Evolutionary conservation across 2,797 vertebrate genomes (phyloP).

Genomic region (Melopsittacus undulatus): DNA sequence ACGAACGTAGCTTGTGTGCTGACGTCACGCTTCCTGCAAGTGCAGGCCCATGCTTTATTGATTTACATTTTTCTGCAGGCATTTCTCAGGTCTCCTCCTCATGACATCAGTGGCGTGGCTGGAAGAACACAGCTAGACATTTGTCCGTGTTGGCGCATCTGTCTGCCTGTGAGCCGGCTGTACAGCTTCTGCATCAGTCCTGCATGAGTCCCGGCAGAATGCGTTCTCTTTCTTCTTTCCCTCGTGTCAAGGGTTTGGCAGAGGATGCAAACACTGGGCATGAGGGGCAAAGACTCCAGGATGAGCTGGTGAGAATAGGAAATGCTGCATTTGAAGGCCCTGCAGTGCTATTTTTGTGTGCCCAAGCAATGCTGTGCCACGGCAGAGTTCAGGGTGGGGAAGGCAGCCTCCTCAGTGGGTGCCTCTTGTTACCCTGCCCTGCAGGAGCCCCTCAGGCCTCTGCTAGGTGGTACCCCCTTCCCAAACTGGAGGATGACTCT

Average conservation of each 20-base stretch:
- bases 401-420: not conserved
- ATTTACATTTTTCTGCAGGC: not conserved
- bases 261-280: accelerated
- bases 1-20: not conserved
- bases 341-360: not conserved
- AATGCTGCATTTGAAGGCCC: not conserved
- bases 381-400: not conserved
- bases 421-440: not conserved
- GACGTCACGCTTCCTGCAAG: not conserved
- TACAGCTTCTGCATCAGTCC: not conserved
- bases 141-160: accelerated
- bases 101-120: not conserved
- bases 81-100: not conserved
- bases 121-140: not conserved
- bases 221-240: not conserved
- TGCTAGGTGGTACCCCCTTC: not conserved
- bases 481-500: not conserved
- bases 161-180: accelerated
- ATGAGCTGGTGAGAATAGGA: not conserved
- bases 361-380: accelerated
- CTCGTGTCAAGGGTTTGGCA: not conserved
- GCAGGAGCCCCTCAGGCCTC: not conserved
- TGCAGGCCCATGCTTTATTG: not conserved
- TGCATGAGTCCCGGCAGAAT: not conserved
- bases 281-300: not conserved